These are phyloP conservation scores for Patella depressa DNA, from an alignment of 2,888 invertebrate species.

Conservation along the genomic window DNA sequence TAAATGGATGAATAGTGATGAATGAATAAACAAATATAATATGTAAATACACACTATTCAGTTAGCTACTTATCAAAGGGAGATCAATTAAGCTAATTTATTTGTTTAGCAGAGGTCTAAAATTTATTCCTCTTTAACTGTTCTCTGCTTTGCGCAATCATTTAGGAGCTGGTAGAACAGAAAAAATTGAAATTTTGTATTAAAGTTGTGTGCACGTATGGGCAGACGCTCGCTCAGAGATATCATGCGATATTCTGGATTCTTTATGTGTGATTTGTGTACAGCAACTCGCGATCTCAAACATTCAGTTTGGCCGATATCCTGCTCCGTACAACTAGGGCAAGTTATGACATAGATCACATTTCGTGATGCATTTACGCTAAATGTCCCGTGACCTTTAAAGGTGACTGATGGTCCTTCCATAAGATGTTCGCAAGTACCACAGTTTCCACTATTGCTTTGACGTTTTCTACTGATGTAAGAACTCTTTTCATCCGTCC, in stretches of 20 bases:
- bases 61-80: too few relatives aligned
- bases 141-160: neutral
- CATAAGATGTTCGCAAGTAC: neutral
- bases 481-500: neutral
- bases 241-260: neutral
- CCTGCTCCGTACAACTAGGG: neutral
- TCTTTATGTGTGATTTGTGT: neutral
- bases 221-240: neutral
- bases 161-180: neutral
- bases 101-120: too few relatives aligned
- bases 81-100: too few relatives aligned
- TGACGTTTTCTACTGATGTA: too few relatives aligned
- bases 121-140: neutral
- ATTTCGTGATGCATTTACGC: neutral
- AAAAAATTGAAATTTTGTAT: neutral
- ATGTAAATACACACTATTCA: too few relatives aligned
- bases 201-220: neutral
- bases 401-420: neutral
- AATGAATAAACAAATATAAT: too few relatives aligned
- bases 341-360: conserved; percentile 2
- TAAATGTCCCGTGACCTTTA: too few relatives aligned
- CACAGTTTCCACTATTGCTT: neutral
- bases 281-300: neutral
- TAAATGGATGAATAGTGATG: too few relatives aligned
- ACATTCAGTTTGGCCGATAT: neutral